Evolutionary conservation across 2,797 vertebrate genomes (phyloP).

Genomic region (Microhierax caerulescens): DNA sequence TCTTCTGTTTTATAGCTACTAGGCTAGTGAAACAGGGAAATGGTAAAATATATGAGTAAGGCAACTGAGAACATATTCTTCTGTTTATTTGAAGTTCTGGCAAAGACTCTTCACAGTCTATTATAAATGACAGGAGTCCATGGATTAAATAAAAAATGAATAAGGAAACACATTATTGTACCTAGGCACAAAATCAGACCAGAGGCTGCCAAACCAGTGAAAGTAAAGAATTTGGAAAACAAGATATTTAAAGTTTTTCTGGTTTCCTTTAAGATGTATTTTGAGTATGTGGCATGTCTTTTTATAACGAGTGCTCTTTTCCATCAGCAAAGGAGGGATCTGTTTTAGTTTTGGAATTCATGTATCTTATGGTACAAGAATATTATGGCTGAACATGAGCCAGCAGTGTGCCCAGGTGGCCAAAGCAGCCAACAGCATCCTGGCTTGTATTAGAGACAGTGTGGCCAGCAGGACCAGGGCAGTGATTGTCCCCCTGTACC

Average conservation of each 20-base stretch:
- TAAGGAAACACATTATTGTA: not conserved
- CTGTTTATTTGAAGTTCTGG: not conserved
- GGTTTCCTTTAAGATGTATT: not conserved
- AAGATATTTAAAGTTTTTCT: not conserved
- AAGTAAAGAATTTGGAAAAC: slow-evolving; percentile 14
- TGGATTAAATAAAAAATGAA: not conserved
- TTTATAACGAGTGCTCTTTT: not conserved
- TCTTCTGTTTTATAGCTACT: not conserved
- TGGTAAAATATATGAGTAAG: not conserved
- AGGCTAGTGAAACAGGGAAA: not conserved
- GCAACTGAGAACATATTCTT: not conserved
- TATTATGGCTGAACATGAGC: no score
- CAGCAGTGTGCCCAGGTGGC: no score
- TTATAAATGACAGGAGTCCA: not conserved
- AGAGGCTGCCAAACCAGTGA: not conserved
- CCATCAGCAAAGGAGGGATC: not conserved
- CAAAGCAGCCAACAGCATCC: no score
- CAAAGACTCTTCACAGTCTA: not conserved
- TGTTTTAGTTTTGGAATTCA: not conserved
- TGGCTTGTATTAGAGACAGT: no score
- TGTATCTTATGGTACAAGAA: not conserved
- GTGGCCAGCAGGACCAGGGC: no score
- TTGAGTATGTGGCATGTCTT: slow-evolving; percentile 1
- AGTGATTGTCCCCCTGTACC: no score
- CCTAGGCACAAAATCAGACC: not conserved